Evolutionary conservation across 1,140 invertebrate species (phyloP).

Genomic region (Oedothorax gibbosus): DNA sequence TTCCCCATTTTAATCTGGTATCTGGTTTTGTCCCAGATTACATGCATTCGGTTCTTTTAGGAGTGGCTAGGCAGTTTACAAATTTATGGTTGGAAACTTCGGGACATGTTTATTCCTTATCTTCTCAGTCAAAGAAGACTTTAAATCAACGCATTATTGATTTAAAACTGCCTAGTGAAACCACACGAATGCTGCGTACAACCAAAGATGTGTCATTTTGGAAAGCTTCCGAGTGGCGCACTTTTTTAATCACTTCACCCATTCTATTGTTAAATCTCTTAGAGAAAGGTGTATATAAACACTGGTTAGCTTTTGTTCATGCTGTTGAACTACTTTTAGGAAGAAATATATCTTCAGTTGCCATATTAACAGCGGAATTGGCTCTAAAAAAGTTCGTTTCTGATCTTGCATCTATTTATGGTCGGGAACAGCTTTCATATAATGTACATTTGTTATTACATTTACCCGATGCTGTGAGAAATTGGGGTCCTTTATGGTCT

Average conservation of each 20-base stretch:
- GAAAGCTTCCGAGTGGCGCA: not conserved
- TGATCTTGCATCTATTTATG: not conserved
- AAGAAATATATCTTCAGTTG: not conserved
- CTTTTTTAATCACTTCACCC: not conserved
- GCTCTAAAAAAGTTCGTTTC: not conserved
- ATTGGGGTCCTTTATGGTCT: not conserved
- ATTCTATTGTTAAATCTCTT: not conserved
- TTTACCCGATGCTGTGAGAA: not conserved
- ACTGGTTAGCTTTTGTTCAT: not conserved
- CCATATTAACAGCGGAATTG: constrained; percentile 3
- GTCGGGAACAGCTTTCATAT: not conserved
- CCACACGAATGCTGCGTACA: no score
- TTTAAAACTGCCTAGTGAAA: no score
- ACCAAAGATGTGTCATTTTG: not conserved
- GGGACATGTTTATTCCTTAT: no score
- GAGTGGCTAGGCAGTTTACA: no score
- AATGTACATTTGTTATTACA: not conserved
- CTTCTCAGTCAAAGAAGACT: no score
- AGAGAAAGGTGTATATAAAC: not conserved
- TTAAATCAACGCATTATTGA: no score
- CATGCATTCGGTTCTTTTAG: no score
- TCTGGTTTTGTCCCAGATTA: no score
- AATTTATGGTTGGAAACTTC: no score
- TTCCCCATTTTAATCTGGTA: no score
- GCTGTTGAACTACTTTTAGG: not conserved